Evolutionary conservation across 2,113 vertebrate genomes (phyloP), one percentile per base, ranked within the genome.

Genomic region (Boulengeromyrus knoepffleri): DNA sequence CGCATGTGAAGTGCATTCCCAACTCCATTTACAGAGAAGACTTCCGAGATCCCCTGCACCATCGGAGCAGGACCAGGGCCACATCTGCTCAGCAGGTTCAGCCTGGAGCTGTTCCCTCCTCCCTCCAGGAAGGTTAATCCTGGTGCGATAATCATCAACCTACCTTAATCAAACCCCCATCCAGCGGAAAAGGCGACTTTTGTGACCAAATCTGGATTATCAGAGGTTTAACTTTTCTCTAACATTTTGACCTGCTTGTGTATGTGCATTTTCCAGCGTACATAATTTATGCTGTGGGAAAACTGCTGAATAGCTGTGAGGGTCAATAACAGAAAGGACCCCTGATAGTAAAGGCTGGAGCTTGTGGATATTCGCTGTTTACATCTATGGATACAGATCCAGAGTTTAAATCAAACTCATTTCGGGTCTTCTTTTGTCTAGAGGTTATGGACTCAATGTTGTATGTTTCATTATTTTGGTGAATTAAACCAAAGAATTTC

Each of bases 21-120:
- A 88, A 87, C 62, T 93, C 93, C 90, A 58, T 85, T 88, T 92
- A 94, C 89, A 90, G 89, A 86, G 42, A 90, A 46, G 91, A 93
- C 85, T 94, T 92, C 74, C 90, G 24, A 45, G 31, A 87, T 62
- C 58, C 52, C 70, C n/a, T 0, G 1, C 21, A 10, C 17, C 19
- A 31, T 39, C 39, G 5, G 42, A 46, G 24, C 27, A 6, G 36
- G 9, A 50, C 27, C 5, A 47, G 42, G 19, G 46, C 36, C 27
- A 24, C 47, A 2, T 36, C 47, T 3, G 1, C 19, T 36, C 45
- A 46, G 83, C 24, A 47, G 83, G 45, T n/a, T 47, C 19, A 45
- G 10, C 8, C 39, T 10, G 83, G 3, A 85, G 10, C 3, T n/a
- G 45, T 9, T 19, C 45, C 21, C 7, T 42, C 50, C 31, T 42